These are phyloP conservation scores for Arbacia lixula DNA, from an alignment of 53 echinoderm and acorn worm species.

Conservation along the genomic window DNA sequence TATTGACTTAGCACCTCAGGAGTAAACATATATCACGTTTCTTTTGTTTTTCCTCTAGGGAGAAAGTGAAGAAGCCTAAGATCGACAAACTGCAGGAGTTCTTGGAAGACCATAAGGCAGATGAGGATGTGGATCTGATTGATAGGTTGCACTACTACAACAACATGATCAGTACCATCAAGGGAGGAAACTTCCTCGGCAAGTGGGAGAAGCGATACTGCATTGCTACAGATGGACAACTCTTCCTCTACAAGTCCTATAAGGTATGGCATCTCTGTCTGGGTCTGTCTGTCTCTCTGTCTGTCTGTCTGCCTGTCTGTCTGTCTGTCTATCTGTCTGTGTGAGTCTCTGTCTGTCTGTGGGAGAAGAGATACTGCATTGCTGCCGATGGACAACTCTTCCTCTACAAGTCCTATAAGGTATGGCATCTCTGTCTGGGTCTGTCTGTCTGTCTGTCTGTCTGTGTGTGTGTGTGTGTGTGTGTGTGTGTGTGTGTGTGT, in stretches of 20 bases:
- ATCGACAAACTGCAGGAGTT: conserved; percentile 46
- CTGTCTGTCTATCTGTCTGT: too few species aligned
- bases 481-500: too few species aligned
- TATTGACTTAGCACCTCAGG: too few species aligned
- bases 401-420: conserved; percentile 35
- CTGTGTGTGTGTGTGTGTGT: too few species aligned
- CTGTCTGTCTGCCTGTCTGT: too few species aligned
- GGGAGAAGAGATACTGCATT: conserved; percentile 45
- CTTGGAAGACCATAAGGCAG: conserved; percentile 8
- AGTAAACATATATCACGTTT: too few species aligned
- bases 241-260: conserved; percentile 36
- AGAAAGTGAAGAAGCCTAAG: conserved; percentile 38
- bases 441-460: too few species aligned
- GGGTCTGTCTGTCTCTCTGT: background rate
- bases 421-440: background rate
- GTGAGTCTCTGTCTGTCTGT: conserved; percentile 25
- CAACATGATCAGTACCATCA: conserved; percentile 42
- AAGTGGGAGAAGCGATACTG: conserved; percentile 49
- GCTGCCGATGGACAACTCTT: conserved; percentile 38
- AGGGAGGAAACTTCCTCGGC: conserved; percentile 29
- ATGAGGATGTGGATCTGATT: conserved; percentile 22
- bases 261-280: conserved; percentile 1
- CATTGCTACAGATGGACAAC: conserved; percentile 39
- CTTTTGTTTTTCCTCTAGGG: conserved; percentile 13
- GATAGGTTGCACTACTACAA: conserved; percentile 10